These are phyloP conservation scores for Zeus faber DNA, from an alignment of 2,113 vertebrate species.

Conservation along the genomic window DNA sequence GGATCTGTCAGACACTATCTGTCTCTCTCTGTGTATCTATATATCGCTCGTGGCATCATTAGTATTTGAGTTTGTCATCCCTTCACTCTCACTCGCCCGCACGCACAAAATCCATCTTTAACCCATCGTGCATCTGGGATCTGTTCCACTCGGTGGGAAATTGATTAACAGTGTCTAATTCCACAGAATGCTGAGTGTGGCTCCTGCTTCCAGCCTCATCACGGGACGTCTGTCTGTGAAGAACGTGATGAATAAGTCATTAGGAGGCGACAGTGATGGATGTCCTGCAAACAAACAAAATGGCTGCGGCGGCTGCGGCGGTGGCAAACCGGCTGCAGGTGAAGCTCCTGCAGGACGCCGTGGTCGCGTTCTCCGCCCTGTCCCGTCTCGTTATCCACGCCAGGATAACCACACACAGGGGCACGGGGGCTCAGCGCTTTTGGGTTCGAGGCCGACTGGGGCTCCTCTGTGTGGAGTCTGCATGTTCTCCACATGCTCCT, in stretches of 20 bases:
- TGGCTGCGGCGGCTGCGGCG: constrained; percentile 31
- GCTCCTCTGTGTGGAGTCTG: no score
- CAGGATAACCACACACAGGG: no score
- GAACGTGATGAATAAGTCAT: constrained; percentile 78
- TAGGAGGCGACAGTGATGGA: constrained; percentile 72
- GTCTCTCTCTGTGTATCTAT: not conserved
- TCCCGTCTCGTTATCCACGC: no score
- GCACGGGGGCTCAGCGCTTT: no score
- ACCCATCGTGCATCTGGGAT: constrained; percentile 59
- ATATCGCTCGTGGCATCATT: not conserved
- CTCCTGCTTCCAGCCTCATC: constrained; percentile 64
- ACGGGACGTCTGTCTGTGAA: constrained; percentile 68
- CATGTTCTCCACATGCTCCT: no score
- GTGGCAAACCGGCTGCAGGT: constrained; percentile 45
- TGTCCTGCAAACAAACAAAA: constrained; percentile 60
- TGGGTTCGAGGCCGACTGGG: no score
- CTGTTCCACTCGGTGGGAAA: constrained; percentile 61
- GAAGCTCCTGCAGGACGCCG: no score
- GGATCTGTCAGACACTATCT: not conserved
- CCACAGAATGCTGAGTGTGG: constrained; percentile 69
- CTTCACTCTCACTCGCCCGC: not conserved
- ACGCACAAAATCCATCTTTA: constrained; percentile 31
- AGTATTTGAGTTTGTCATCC: constrained; percentile 1
- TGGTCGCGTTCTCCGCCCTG: no score
- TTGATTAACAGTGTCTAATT: constrained; percentile 75